Evolutionary conservation across 2,888 invertebrate species (phyloP).

Genomic region (Chironomus riparius): DNA sequence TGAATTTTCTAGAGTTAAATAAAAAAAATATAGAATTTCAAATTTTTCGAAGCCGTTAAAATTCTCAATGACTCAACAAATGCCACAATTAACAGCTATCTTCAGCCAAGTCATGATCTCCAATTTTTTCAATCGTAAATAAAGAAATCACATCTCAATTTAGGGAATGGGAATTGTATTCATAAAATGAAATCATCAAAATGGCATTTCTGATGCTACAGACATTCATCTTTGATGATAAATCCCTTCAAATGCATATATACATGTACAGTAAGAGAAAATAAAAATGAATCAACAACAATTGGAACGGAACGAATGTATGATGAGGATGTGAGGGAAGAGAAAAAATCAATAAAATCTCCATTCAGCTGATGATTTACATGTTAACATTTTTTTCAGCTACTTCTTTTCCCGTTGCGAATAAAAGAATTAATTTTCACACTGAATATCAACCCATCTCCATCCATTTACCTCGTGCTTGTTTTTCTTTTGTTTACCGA

Average conservation of each 20-base stretch:
- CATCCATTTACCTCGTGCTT: no score
- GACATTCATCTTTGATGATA: slow-evolving; percentile 22
- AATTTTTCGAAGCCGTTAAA: no score
- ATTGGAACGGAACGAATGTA: slow-evolving; percentile 1
- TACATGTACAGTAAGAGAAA: not conserved
- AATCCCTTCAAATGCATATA: slow-evolving; percentile 11
- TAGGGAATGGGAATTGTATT: no score
- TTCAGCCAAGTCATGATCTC: no score
- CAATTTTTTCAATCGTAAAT: no score
- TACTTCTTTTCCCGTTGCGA: not conserved
- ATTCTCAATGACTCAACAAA: no score
- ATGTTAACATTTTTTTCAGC: slow-evolving; percentile 8
- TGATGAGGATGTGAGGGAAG: not conserved
- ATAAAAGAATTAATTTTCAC: not conserved
- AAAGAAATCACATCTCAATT: no score
- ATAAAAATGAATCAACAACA: not conserved
- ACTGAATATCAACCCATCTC: no score
- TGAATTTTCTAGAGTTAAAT: no score
- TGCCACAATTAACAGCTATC: no score
- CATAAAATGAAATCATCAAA: slow-evolving; percentile 9
- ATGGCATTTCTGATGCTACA: slow-evolving; percentile 10
- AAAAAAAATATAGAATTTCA: no score
- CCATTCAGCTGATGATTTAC: slow-evolving; percentile 12
- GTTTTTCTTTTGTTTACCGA: no score
- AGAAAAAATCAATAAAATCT: slow-evolving; percentile 6